phyloP scores from a whole-genome alignment of 2,888 invertebrate species.

The Dynastes maya region DNA sequence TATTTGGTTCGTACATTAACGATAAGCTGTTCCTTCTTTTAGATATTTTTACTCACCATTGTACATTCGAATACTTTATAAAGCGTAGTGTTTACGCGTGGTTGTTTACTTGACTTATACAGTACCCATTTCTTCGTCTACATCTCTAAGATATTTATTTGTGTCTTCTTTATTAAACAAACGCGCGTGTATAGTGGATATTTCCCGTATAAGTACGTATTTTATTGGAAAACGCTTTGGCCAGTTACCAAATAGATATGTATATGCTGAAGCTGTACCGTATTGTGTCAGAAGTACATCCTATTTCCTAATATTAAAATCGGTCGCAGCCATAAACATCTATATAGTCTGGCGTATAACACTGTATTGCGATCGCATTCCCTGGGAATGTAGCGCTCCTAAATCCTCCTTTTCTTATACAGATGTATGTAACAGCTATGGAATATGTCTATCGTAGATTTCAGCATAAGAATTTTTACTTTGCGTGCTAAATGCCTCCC shows the following conservation, averaged over 20 bases:
- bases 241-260: conserved; percentile 35
- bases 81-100: background rate
- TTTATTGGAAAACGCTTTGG: conserved; percentile 35
- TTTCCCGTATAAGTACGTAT: conserved; percentile 13
- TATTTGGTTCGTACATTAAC: no score
- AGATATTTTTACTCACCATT: no score
- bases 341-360: background rate
- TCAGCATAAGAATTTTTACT: no score
- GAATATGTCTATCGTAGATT: background rate
- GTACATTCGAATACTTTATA: no score
- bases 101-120: background rate
- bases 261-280: background rate
- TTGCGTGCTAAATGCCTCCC: no score
- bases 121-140: no score
- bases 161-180: conserved; percentile 26
- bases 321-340: conserved; percentile 6
- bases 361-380: background rate
- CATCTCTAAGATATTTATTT: background rate
- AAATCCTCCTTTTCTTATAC: background rate
- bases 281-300: conserved; percentile 21
- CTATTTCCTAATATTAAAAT: conserved; percentile 36
- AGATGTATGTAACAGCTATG: background rate
- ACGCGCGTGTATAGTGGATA: conserved; percentile 1
- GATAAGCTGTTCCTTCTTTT: no score
- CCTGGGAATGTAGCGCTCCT: background rate